Evolutionary conservation across 2,888 invertebrate genomes (phyloP), one percentile per base, ranked within the genome.

Genomic region (Caenorhabditis drosophilae): DNA sequence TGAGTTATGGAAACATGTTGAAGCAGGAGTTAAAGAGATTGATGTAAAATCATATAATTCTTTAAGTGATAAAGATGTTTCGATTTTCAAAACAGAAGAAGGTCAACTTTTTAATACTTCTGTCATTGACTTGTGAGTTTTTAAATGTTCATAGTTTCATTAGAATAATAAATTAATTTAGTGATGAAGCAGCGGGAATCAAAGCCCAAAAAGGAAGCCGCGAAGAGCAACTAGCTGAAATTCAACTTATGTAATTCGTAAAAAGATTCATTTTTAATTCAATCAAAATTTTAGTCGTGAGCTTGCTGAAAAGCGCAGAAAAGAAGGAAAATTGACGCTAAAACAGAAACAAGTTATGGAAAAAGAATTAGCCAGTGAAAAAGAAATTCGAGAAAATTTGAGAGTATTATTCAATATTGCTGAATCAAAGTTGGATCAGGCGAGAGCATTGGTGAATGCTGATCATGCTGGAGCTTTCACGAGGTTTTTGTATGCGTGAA

Each of bases 191-290:
- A 12, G 67, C 73, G 22, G 73, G 73, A 36, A 66, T 64, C 40
- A 71, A 72, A 61, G 94, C 96, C 79, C 88, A 96, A 84, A 96
- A 85, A 92, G 97, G 97, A 85, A 93, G 93, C 67, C 95, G 92
- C 84, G 92, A 93, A 83, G 97, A 97, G 67, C 97, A 98, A 84
- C 88, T 93, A 81, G 96, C 95, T 81, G 97, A 97, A 84, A 85
- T 93, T 73, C 92, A 95, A 83, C 86, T 96, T 52, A 67, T 57
- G 60, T 66, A 26, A 27, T 48, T 18, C 1, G 6, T n/a, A 47
- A n/a, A 35, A 31, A 35, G 7, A 9, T 41, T 25, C 15, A 40
- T 34, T 34, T 25, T 42, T 23, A 40, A 41, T 41, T 34, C 34
- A 7, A 7, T 23, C 4, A 16, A 23, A 38, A 38, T 59, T 58